Base-by-base conservation (phyloP, 2,797 vertebrate species). In the Pseudochaenichthys georgianus region DNA sequence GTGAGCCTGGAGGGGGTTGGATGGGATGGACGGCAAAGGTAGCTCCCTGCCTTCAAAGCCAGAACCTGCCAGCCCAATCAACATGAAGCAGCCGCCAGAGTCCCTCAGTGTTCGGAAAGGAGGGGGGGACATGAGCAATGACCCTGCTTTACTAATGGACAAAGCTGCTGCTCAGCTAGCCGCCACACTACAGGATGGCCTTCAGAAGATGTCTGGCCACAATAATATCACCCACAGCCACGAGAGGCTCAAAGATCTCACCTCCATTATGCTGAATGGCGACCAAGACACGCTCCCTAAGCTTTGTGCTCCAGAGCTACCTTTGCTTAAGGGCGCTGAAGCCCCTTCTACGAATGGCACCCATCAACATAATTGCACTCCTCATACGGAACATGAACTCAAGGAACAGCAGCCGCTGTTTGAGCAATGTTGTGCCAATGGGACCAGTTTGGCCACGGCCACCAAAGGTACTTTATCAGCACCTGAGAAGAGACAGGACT, bases 51-150 rank as follows among this genome's bases (percentile, higher is more conserved):
- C 96, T 78, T 93, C 95, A 23, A 95, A 96, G 92, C 96, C 94
- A 51, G 96, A 97, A 90, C 95, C 95, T 76, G 93, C 90, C 74
- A 96, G 92, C 89, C 96, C 95, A 8, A 82, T 96, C 87, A 97
- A 95, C 93, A 97, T 99, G 97, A 99, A 99, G 93, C 97, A 97
- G 93, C 95, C 95, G 0, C 95, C 98, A 0, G 97, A 99, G 81
- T 93, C 95, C 82, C 95, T 97, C 3, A 93, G 96, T 60, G 94
- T 90, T 45, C 73, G 94, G n/a, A 95, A 95, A 19, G 95, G 95
- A 50, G 96, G 96, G 54, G 85, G 93, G 46, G 97, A 98, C 80
- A 91, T 97, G 89, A 95, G 91, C 72, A 95, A 95, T 0, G 97
- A 98, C 73, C 97, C 96, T 17, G 94, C 96, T 5, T 93, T 99